Percentiles rank a stretch among this genome's conserved stretches.
phyloP scores from a whole-genome alignment of 2,113 vertebrate species.

The Brienomyrus longianalis region DNA sequence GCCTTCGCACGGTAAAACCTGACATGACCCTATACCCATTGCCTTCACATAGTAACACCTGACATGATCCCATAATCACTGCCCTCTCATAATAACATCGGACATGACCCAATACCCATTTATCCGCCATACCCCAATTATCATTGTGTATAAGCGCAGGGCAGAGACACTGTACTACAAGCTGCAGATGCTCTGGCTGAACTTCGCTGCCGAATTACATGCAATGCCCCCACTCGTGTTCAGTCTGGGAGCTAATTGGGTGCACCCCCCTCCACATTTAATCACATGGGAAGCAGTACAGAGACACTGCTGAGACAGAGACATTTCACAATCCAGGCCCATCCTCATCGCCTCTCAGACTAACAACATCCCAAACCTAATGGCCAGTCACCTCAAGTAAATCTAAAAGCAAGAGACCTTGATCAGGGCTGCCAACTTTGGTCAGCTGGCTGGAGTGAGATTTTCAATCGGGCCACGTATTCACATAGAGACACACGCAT shows the following conservation, averaged over 20 bases:
- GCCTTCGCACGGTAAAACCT: not conserved
- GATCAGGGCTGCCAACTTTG: not conserved
- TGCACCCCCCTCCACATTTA: not conserved
- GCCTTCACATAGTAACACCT: not conserved
- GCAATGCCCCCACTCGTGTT: not conserved
- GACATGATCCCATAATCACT: not conserved
- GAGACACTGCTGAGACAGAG: not conserved
- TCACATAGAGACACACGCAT: not conserved
- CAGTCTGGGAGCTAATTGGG: not conserved
- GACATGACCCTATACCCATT: not conserved
- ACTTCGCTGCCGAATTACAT: not conserved
- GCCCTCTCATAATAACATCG: not conserved
- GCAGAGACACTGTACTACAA: not conserved
- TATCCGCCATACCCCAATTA: too few species aligned
- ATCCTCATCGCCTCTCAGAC: not conserved
- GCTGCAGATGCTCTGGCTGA: not conserved
- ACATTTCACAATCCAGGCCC: not conserved
- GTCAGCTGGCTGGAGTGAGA: not conserved
- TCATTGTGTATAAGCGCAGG: not conserved
- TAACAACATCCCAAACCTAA: not conserved
- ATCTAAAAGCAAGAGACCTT: not conserved
- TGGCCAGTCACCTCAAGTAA: not conserved
- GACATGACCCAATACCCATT: not conserved
- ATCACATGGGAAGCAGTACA: not conserved
- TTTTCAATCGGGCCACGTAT: not conserved